These are phyloP conservation scores for Microchirus variegatus DNA, from an alignment of 2,797 vertebrate genomes.

Conservation along the genomic window DNA sequence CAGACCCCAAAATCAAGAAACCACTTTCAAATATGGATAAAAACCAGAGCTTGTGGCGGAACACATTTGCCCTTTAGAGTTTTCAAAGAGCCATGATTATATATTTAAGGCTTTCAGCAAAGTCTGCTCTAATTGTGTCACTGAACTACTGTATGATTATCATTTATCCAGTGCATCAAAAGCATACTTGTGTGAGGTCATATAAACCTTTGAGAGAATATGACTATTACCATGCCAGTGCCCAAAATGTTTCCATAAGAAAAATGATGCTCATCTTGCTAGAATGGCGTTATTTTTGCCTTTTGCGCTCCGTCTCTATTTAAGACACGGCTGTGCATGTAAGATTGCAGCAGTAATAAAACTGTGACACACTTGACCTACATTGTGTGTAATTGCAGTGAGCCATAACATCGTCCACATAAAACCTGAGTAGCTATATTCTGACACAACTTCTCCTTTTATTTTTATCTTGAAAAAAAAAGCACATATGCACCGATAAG, in stretches of 20 bases:
- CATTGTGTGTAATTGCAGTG: conserved; percentile 1
- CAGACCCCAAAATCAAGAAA: conserved; percentile 26
- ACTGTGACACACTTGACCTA: conserved; percentile 29
- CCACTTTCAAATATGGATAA: conserved; percentile 35
- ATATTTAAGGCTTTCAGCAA: conserved; percentile 29
- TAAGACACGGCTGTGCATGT: neutral
- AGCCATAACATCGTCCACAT: neutral
- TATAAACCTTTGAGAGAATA: conserved; percentile 12
- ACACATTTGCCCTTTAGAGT: conserved; percentile 6
- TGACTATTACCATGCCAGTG: neutral
- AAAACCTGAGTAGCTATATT: conserved; percentile 20
- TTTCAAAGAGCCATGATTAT: conserved; percentile 26
- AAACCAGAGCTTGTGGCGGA: conserved; percentile 21
- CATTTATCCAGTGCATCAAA: conserved; percentile 38
- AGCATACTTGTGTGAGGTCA: conserved; percentile 1
- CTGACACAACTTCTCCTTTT: conserved; percentile 43
- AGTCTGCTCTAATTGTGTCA: conserved; percentile 25
- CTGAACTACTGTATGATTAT: conserved; percentile 25
- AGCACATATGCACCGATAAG: neutral
- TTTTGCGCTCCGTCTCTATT: neutral
- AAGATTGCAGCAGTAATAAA: neutral
- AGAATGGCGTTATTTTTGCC: neutral
- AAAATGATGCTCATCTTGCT: conserved; percentile 15
- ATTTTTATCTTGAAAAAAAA: neutral
- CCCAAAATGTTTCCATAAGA: conserved; percentile 1